Conservation (phyloP, 1,140 invertebrate genomes). For the Vanessa atalanta region DNA sequence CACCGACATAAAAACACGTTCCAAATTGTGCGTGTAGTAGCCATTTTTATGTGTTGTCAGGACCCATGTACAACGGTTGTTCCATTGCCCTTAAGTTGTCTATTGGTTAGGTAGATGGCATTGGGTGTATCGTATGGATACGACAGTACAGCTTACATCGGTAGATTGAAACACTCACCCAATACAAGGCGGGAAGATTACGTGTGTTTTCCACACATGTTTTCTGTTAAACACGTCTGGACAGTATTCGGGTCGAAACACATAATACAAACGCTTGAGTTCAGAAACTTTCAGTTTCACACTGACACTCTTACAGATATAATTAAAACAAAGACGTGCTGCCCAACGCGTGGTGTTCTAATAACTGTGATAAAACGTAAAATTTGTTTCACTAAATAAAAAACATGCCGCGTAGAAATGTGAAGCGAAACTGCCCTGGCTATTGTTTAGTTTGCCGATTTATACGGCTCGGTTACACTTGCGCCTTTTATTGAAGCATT, state of each 20-base stretch:
- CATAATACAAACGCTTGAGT: constrained; percentile 46
- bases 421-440: constrained; percentile 71
- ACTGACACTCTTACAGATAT: constrained; percentile 59
- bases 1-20: constrained; percentile 58
- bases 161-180: constrained; percentile 54
- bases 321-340: constrained; percentile 75
- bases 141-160: background rate
- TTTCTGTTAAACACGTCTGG: constrained; percentile 59
- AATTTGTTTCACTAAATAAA: constrained; percentile 69
- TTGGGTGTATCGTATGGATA: constrained; percentile 50
- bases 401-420: constrained; percentile 74
- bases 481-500: constrained; percentile 78
- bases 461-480: constrained; percentile 80
- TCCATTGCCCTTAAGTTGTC: constrained; percentile 59
- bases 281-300: constrained; percentile 55
- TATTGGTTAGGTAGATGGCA: constrained; percentile 71
- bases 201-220: constrained; percentile 56
- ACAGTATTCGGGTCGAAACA: constrained; percentile 49
- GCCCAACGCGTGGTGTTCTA: constrained; percentile 67
- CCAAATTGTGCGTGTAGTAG: constrained; percentile 61
- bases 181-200: constrained; percentile 44
- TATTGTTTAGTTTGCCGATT: constrained; percentile 80
- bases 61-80: constrained; percentile 61
- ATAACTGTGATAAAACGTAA: constrained; percentile 76
- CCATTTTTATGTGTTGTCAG: constrained; percentile 65